Base-by-base conservation (phyloP, 2,888 invertebrate genomes). In the Phortica okadai region DNA sequence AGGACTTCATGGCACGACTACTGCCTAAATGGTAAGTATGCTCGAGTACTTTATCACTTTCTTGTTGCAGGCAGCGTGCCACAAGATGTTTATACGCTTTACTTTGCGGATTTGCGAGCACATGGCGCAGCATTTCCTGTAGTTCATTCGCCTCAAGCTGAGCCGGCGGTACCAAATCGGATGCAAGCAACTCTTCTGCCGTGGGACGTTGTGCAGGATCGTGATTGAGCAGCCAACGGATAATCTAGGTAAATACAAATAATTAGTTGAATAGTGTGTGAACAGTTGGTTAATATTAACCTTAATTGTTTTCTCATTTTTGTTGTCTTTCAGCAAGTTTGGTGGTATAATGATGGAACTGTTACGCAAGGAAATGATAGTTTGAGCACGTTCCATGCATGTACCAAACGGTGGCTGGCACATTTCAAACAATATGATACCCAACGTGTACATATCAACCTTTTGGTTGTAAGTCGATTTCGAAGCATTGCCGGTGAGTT, bases 341-440 rank as follows among this genome's bases (percentile, higher is more conserved):
- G 93, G 89, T 0, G 98, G 98, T 82, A 98, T 93, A 5, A 92
- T 87, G 10, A 96, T 94, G 16, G 95, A 94, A 67, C 94, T 93
- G 11, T 92, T 92, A 73, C 99, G 92, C 54, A 99, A 89, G 75
- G 94, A 94, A 0, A 94, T 93, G 54, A 99, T 92, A 4, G 97
- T 94, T 84, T 94, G 94, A 21, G 95, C 95, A 78, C 99, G 93
- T 91, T 99, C 99, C 97, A 98, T 98, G 56, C 94, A 95, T 0
- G 98, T 99, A 0, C 92, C 92, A 66, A 98, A 92, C 0, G 97
- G 95, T 16, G 94, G 95, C 89, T 97, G 96, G 85, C 96, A 97
- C 98, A 99, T 99, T 92, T 98, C 98, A 87, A 98, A 98, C 81
- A 98, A 94, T 80, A 99, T 98, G 58, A 99, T 96, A 4, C 98